Conservation (phyloP, 2,113 vertebrate species). For the Orycteropus afer region DNA sequence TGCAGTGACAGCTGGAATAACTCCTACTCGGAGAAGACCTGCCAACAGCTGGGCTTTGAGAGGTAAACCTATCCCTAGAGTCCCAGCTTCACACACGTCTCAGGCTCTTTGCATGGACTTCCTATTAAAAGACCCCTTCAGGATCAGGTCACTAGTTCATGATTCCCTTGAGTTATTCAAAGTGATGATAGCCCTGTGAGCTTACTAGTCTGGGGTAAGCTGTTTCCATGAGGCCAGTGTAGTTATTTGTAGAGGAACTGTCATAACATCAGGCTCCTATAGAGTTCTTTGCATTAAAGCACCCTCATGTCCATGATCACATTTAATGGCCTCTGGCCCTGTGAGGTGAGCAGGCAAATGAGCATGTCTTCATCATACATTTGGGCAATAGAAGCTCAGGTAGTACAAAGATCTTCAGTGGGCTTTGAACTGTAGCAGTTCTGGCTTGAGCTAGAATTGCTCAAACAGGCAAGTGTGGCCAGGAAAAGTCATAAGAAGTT, state of each 20-base stretch:
- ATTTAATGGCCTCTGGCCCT: rapidly evolving
- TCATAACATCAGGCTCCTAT: no score
- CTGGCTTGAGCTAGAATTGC: not conserved
- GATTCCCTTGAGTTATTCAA: not conserved
- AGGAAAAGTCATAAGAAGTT: no score
- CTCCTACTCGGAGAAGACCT: conserved; percentile 84
- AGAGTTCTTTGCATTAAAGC: not conserved
- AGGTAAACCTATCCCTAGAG: conserved; percentile 75
- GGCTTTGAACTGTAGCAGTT: not conserved
- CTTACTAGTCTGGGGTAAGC: not conserved
- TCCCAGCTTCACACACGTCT: not conserved
- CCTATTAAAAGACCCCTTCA: not conserved
- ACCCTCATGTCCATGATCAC: rapidly evolving
- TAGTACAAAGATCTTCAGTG: not conserved
- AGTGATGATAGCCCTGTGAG: not conserved
- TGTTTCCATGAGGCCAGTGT: not conserved
- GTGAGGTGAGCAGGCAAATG: not conserved
- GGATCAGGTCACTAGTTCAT: not conserved
- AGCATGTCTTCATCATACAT: not conserved
- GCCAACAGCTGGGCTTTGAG: conserved; percentile 87
- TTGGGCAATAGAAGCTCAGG: not conserved
- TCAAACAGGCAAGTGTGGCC: not conserved
- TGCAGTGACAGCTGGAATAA: conserved; percentile 84
- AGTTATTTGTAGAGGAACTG: not conserved
- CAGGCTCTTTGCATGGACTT: not conserved